Conservation (phyloP, 2,888 invertebrate species). For the Mimachlamys varia region DNA sequence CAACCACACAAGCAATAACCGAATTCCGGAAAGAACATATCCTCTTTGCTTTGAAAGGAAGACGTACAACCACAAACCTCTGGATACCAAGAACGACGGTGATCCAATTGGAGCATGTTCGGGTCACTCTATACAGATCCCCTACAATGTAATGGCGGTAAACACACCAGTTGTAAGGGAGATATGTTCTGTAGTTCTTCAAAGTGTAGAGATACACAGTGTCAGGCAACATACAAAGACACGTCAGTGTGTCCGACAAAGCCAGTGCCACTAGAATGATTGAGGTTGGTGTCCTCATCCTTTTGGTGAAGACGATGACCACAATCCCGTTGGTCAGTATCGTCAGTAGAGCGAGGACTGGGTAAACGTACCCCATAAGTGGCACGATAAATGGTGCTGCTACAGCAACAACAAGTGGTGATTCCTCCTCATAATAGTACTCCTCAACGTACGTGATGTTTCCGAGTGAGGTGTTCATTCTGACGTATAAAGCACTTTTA, state of each 20-base stretch:
- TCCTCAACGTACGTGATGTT: not conserved
- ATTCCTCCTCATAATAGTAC: slow-evolving; percentile 40
- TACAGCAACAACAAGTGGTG: slow-evolving; percentile 23
- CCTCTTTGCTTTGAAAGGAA: slow-evolving; percentile 45
- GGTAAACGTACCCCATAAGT: slow-evolving; percentile 45
- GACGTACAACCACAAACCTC: slow-evolving; percentile 40
- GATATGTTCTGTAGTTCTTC: slow-evolving; percentile 38
- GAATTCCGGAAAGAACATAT: slow-evolving; percentile 42
- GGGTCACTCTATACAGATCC: slow-evolving; percentile 37
- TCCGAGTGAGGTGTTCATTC: not conserved
- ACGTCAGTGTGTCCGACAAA: slow-evolving; percentile 44
- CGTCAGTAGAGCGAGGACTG: slow-evolving; percentile 34
- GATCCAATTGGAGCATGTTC: slow-evolving; percentile 45
- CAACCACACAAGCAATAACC: slow-evolving; percentile 29
- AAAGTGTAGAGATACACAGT: slow-evolving; percentile 40
- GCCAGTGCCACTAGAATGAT: slow-evolving; percentile 42
- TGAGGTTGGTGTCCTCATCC: slow-evolving; percentile 46
- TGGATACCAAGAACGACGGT: slow-evolving; percentile 43
- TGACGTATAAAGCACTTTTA: not conserved
- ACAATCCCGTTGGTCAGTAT: slow-evolving; percentile 44
- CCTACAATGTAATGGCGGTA: slow-evolving; percentile 39
- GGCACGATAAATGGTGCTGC: slow-evolving; percentile 37
- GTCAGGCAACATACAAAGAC: slow-evolving; percentile 39
- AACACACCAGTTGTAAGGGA: slow-evolving; percentile 45
- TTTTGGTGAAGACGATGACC: slow-evolving; percentile 40